Evolutionary conservation across 2,797 vertebrate species (phyloP).

Genomic region (Merluccius polli): DNA sequence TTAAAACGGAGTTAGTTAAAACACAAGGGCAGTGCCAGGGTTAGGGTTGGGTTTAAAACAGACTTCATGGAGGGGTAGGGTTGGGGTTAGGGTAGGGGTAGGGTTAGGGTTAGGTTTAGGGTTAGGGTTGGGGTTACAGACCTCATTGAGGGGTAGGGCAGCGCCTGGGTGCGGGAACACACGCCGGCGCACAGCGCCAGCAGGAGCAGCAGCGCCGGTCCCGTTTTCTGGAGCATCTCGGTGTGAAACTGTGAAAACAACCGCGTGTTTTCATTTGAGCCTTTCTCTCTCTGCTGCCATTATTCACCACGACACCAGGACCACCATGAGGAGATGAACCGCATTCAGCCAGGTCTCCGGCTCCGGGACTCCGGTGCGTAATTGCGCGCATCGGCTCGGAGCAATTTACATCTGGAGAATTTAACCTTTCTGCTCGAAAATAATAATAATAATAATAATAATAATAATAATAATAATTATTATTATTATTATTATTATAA

Average conservation of each 20-base stretch:
- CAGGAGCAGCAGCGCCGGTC: conserved; percentile 80
- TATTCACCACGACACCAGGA: background rate
- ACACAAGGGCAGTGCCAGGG: conserved; percentile 66
- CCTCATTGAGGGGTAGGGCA: conserved; percentile 82
- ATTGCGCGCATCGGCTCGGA: conserved; percentile 43
- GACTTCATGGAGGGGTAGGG: conserved; percentile 82
- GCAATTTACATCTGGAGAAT: background rate
- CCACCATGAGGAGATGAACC: background rate
- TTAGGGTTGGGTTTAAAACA: conserved; percentile 31
- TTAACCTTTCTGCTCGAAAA: background rate
- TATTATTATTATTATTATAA: too few species aligned
- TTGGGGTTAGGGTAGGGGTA: conserved; percentile 50
- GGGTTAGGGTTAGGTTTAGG: conserved; percentile 77
- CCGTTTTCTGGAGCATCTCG: conserved; percentile 82
- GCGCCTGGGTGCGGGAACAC: conserved; percentile 78
- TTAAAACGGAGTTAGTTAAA: conserved; percentile 7
- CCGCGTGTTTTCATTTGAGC: background rate
- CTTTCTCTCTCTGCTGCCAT: background rate
- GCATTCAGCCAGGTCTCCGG: background rate
- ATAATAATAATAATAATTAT: too few species aligned
- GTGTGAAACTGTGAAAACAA: background rate
- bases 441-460: too few species aligned
- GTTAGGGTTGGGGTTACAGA: conserved; percentile 50
- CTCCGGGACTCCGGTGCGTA: conserved; percentile 32
- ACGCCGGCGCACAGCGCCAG: conserved; percentile 80